Conservation (phyloP, 2,113 vertebrate genomes). For the Anhinga rufa region DNA sequence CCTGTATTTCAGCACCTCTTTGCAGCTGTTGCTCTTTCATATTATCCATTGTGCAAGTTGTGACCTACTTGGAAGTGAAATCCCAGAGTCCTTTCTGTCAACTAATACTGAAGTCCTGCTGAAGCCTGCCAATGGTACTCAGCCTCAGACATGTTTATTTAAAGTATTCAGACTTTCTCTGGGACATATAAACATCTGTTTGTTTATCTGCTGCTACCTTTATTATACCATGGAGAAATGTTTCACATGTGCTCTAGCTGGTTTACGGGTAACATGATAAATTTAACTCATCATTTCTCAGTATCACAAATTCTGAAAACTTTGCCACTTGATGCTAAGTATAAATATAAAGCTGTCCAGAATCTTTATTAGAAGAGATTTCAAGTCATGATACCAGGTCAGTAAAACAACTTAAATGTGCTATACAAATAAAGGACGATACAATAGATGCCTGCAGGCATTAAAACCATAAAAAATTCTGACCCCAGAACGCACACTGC, state of each 20-base stretch:
- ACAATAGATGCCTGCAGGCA: neutral
- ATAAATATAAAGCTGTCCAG: neutral
- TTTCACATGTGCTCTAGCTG: neutral
- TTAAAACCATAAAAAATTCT: neutral
- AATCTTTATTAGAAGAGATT: neutral
- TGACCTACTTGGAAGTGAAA: neutral
- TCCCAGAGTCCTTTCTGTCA: neutral
- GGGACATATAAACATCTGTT: neutral
- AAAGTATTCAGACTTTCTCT: conserved; percentile 4
- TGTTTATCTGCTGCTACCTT: neutral
- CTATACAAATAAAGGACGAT: neutral
- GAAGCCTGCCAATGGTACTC: neutral
- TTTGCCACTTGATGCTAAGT: neutral
- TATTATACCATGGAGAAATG: neutral
- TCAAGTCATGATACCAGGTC: neutral
- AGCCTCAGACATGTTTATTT: neutral
- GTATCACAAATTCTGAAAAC: neutral
- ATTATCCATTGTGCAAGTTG: neutral
- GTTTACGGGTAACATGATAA: neutral
- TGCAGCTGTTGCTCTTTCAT: neutral
- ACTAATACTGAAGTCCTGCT: neutral
- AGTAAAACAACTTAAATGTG: neutral
- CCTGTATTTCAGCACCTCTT: neutral
- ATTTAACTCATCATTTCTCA: neutral
- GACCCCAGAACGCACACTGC: neutral